A percentile compares a stretch with the other conserved stretches of the same genome.
Evolutionary conservation across 2,113 vertebrate genomes (phyloP).

Genomic region (Tragulus kanchil): DNA sequence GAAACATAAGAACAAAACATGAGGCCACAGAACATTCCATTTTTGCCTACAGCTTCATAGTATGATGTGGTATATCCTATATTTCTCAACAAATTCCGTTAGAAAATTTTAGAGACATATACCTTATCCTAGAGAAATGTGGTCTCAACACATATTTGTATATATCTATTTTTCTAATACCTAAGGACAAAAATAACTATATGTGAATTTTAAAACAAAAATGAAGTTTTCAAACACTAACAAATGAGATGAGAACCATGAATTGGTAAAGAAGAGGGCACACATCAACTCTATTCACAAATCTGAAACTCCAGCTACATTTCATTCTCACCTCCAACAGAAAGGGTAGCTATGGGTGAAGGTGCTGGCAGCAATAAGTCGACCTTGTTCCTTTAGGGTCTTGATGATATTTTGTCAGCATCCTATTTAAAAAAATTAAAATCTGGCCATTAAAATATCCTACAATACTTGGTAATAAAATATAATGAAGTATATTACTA

Average conservation of each 20-base stretch:
- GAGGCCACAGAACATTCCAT: neutral
- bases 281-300: neutral
- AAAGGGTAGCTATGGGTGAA: conserved; percentile 98
- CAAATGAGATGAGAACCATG: neutral
- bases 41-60: neutral
- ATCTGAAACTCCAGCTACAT: neutral
- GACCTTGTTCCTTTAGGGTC: conserved; percentile 93
- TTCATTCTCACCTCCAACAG: conserved; percentile 96
- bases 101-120: neutral
- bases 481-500: neutral
- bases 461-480: neutral
- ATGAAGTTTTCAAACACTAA: neutral
- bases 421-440: conserved; percentile 89
- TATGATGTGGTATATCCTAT: neutral
- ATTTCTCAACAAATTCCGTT: neutral
- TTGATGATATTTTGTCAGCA: conserved; percentile 96
- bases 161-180: neutral
- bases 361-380: conserved; percentile 90
- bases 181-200: neutral
- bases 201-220: neutral
- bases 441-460: conserved; percentile 4
- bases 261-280: neutral
- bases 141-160: neutral
- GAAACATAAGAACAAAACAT: neutral
- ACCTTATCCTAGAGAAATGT: neutral